These are phyloP conservation scores for Calliopum simillimum DNA, from an alignment of 2,888 invertebrate genomes.

Conservation along the genomic window DNA sequence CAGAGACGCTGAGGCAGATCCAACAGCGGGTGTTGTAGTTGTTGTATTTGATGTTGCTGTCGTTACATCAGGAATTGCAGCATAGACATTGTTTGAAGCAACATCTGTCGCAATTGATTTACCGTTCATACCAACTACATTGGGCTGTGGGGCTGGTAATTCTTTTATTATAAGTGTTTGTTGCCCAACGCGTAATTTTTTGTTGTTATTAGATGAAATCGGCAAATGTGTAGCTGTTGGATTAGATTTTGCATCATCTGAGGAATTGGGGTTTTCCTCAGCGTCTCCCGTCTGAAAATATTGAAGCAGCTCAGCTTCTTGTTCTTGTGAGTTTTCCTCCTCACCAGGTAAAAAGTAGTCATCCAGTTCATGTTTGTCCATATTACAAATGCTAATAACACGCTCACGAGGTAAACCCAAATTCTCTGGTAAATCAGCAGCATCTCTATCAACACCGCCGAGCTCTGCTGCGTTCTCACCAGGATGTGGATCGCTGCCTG, in stretches of 20 bases:
- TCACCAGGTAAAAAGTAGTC: conserved; percentile 75
- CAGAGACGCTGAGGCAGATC: conserved; percentile 68
- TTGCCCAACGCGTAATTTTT: conserved; percentile 57
- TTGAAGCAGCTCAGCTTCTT: conserved; percentile 86
- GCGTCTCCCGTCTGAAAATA: conserved; percentile 75
- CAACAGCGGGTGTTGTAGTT: conserved; percentile 54
- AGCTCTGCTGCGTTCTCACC: conserved; percentile 37
- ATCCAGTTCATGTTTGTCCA: conserved; percentile 84
- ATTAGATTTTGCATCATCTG: conserved; percentile 62
- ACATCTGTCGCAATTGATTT: conserved; percentile 1
- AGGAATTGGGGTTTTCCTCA: conserved; percentile 66
- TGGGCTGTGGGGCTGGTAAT: conserved; percentile 8
- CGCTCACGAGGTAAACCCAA: conserved; percentile 74
- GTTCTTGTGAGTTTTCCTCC: conserved; percentile 81
- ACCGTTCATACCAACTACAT: conserved; percentile 17
- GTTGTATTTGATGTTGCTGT: conserved; percentile 35
- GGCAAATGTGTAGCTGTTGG: conserved; percentile 57
- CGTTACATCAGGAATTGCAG: conserved; percentile 29
- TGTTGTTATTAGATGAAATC: conserved; percentile 65
- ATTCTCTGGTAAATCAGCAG: conserved; percentile 60
- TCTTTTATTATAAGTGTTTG: conserved; percentile 13
- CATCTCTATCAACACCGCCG: conserved; percentile 50
- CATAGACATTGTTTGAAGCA: conserved; percentile 15
- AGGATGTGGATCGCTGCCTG: conserved; percentile 49
- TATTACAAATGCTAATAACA: conserved; percentile 80